Percentiles rank a stretch among this genome's conserved stretches.
Evolutionary conservation across 2,113 vertebrate species (phyloP).

Genomic region (Plecturocebus donacophilus): DNA sequence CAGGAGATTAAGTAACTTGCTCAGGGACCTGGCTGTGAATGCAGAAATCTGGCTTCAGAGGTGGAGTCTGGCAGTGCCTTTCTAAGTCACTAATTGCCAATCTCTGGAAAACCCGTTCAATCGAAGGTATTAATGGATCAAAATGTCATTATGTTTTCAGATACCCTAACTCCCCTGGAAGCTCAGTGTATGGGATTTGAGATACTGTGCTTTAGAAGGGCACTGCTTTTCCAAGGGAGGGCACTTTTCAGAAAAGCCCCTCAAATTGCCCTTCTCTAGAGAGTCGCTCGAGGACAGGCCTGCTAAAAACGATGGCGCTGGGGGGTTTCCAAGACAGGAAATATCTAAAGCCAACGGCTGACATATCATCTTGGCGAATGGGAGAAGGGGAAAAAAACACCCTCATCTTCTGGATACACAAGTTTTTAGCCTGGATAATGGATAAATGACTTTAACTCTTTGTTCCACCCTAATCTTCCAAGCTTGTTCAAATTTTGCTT

Average conservation of each 20-base stretch:
- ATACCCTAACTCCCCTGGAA: not conserved
- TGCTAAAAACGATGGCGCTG: not conserved
- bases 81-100: not conserved
- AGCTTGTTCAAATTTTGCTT: not conserved
- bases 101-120: not conserved
- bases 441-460: not conserved
- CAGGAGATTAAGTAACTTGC: not conserved
- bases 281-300: not conserved
- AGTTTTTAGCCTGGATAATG: not conserved
- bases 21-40: too few relatives aligned
- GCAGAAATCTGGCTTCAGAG: not conserved
- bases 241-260: not conserved
- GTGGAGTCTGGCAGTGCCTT: not conserved
- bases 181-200: not conserved
- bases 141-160: not conserved
- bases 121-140: not conserved
- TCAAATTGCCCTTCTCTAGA: not conserved
- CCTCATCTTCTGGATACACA: constrained; percentile 6
- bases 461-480: not conserved
- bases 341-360: not conserved
- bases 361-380: constrained; percentile 30
- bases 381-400: not conserved
- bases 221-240: not conserved
- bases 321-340: constrained; percentile 46
- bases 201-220: not conserved